phyloP scores from a whole-genome alignment of 2,113 vertebrate species.

The Mesocricetus auratus region DNA sequence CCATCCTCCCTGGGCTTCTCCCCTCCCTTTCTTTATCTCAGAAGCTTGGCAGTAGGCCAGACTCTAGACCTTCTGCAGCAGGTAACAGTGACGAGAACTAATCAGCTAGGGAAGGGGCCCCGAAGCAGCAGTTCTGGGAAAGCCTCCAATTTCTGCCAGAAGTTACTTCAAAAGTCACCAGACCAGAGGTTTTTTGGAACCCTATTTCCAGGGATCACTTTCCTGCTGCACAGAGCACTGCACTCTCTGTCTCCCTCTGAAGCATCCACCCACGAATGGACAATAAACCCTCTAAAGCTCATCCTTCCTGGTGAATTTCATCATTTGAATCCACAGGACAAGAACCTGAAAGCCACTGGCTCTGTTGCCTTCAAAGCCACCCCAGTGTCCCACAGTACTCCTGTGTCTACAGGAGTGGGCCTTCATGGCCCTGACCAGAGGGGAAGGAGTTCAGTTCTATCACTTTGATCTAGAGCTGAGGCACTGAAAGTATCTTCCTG shows the following conservation, averaged over 20 bases:
- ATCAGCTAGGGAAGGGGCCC: neutral
- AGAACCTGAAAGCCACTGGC: neutral
- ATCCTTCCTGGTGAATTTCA: neutral
- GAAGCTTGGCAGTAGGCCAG: neutral
- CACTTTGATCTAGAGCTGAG: neutral
- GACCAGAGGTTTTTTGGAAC: neutral
- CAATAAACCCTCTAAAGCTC: neutral
- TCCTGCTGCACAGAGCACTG: neutral
- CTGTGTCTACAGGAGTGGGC: too few relatives aligned
- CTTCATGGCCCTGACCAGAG: fast-evolving
- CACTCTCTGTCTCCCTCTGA: too few relatives aligned
- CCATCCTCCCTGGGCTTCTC: neutral
- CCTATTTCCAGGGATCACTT: neutral
- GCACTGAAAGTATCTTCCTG: neutral
- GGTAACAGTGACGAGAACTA: neutral
- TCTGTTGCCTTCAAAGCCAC: neutral
- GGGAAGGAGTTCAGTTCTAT: neutral
- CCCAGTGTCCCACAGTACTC: neutral
- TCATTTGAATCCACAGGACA: neutral
- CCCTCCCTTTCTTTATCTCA: neutral
- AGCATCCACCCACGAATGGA: neutral
- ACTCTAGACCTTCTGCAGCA: neutral
- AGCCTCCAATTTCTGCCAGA: neutral
- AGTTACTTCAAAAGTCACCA: neutral
- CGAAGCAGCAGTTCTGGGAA: neutral